A percentile compares a stretch with the other conserved stretches of the same genome.
These are phyloP conservation scores for Hippocampus kuda DNA, from an alignment of 2,797 vertebrate genomes.

Conservation along the genomic window DNA sequence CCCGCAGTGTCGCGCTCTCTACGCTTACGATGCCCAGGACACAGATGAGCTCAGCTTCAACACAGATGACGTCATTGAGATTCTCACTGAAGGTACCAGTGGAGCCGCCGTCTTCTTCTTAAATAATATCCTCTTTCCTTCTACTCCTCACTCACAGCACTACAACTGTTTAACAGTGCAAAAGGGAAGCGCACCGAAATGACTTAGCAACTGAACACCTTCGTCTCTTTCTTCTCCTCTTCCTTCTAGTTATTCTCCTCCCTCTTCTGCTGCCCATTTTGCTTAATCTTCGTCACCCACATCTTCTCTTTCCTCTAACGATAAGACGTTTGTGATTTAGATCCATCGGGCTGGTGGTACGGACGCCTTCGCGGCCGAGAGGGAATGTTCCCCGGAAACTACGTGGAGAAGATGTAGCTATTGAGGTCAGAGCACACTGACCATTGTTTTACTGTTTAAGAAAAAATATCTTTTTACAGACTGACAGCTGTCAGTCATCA, in stretches of 20 bases:
- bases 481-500: background rate
- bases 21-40: conserved; percentile 79
- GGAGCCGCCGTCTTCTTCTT: background rate
- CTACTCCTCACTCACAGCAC: too few relatives aligned
- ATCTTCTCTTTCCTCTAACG: conserved; percentile 2
- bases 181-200: too few relatives aligned
- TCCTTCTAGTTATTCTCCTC: too few relatives aligned
- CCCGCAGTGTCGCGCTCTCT: conserved; percentile 70
- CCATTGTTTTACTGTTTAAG: background rate
- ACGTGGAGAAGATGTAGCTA: conserved; percentile 74
- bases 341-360: conserved; percentile 77
- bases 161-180: too few relatives aligned
- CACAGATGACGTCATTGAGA: conserved; percentile 67
- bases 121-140: too few relatives aligned
- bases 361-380: conserved; percentile 71
- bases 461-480: background rate
- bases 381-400: conserved; percentile 79
- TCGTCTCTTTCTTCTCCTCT: too few relatives aligned
- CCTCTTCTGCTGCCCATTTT: too few relatives aligned
- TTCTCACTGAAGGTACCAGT: conserved; percentile 67
- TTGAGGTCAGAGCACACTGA: background rate
- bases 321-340: conserved; percentile 35
- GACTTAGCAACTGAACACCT: too few relatives aligned
- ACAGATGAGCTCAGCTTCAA: conserved; percentile 81
- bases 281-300: background rate